Conservation (phyloP, 2,888 invertebrate genomes). For the Amiota communis region DNA sequence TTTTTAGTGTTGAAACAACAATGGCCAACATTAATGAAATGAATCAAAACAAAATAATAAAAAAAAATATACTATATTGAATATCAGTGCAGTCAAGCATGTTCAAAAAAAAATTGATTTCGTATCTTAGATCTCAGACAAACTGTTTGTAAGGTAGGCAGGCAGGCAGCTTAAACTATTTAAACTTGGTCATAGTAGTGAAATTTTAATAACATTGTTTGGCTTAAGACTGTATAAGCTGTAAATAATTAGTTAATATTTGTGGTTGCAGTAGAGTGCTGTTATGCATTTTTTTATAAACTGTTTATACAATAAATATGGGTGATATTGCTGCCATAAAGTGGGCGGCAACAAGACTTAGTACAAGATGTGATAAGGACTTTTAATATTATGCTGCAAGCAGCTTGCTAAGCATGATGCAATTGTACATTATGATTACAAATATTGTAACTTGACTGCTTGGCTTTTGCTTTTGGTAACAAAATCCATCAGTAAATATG, state of each 20-base stretch:
- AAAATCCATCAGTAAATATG: neutral
- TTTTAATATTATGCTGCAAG: neutral
- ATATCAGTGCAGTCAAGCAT: neutral
- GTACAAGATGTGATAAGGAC: conserved; percentile 17
- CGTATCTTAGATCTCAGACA: neutral
- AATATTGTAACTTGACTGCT: neutral
- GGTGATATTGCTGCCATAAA: conserved; percentile 2
- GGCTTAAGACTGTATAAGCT: neutral
- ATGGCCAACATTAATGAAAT: neutral
- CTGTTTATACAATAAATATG: neutral
- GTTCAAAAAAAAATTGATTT: neutral
- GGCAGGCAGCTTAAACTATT: neutral
- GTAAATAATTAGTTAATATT: conserved; percentile 25
- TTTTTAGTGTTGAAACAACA: neutral
- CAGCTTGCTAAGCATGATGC: conserved; percentile 5
- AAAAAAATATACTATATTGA: neutral
- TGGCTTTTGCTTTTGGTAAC: neutral
- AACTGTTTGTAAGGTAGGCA: neutral
- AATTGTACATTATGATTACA: conserved; percentile 5
- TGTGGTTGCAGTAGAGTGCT: neutral
- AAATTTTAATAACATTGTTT: neutral
- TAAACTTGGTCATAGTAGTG: no score
- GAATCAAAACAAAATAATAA: neutral
- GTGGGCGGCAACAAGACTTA: conserved; percentile 6
- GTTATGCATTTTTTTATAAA: conserved; percentile 13